Evolutionary conservation across 1,140 invertebrate species (phyloP).

Genomic region (Caligus rogercresseyi): DNA sequence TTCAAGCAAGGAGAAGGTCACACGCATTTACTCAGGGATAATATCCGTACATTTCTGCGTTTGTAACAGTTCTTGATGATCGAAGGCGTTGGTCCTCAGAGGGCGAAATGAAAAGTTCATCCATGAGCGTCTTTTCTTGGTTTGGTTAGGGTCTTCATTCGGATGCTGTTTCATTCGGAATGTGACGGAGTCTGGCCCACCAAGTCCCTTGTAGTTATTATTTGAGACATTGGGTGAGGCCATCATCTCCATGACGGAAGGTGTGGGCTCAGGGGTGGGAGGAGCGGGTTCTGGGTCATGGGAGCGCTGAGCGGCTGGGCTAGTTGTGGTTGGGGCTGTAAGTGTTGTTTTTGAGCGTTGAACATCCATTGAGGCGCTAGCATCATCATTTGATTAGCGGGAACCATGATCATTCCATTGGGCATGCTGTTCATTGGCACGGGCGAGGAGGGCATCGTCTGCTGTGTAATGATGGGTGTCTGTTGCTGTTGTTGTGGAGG

Average conservation of each 20-base stretch:
- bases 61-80: not conserved
- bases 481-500: not conserved
- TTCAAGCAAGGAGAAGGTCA: too few species aligned
- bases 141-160: not conserved
- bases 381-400: not conserved
- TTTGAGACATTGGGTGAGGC: not conserved
- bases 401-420: not conserved
- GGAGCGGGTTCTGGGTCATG: not conserved
- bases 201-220: conserved; percentile 9
- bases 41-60: conserved; percentile 14
- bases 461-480: not conserved
- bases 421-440: not conserved
- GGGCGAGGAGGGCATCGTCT: not conserved
- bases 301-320: not conserved
- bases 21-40: conserved; percentile 10
- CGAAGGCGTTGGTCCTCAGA: not conserved
- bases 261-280: not conserved
- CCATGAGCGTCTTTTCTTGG: not conserved
- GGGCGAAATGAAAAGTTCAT: conserved; percentile 11
- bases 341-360: too few species aligned
- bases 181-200: conserved; percentile 5
- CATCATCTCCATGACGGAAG: too few species aligned
- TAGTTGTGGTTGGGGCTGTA: too few species aligned
- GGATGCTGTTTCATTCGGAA: conserved; percentile 1
- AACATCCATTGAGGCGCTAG: not conserved